phyloP scores from a whole-genome alignment of 2,113 vertebrate genomes.

The Calonectris borealis region DNA sequence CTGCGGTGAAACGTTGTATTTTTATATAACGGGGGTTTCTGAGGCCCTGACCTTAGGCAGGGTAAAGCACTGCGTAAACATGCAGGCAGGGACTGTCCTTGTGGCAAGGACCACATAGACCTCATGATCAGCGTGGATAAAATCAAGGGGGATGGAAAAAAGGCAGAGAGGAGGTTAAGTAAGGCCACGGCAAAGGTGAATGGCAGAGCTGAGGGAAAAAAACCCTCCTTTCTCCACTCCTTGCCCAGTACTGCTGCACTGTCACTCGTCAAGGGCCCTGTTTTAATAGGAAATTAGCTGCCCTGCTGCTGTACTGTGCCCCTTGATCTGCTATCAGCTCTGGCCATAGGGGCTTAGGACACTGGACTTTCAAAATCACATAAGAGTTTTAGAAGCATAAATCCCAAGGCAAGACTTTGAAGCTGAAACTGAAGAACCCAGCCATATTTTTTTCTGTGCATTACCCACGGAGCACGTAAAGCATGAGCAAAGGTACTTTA shows the following conservation, averaged over 20 bases:
- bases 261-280: neutral
- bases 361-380: neutral
- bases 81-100: neutral
- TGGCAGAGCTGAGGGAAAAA: neutral
- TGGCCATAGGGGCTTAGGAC: neutral
- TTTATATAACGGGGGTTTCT: neutral
- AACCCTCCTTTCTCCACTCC: neutral
- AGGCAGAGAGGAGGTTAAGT: neutral
- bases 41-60: neutral
- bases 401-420: neutral
- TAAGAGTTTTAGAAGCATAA: neutral
- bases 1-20: neutral
- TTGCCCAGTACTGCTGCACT: neutral
- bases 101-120: neutral
- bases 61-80: neutral
- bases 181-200: neutral
- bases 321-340: neutral
- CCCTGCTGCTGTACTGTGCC: neutral
- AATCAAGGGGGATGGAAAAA: neutral
- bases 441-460: neutral
- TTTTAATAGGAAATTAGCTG: neutral
- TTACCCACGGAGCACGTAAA: rapidly evolving
- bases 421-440: neutral
- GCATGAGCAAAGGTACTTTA: neutral
- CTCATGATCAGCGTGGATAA: neutral